phyloP scores from a whole-genome alignment of 2,113 vertebrate species.

The Cricetomys ansorgei region DNA sequence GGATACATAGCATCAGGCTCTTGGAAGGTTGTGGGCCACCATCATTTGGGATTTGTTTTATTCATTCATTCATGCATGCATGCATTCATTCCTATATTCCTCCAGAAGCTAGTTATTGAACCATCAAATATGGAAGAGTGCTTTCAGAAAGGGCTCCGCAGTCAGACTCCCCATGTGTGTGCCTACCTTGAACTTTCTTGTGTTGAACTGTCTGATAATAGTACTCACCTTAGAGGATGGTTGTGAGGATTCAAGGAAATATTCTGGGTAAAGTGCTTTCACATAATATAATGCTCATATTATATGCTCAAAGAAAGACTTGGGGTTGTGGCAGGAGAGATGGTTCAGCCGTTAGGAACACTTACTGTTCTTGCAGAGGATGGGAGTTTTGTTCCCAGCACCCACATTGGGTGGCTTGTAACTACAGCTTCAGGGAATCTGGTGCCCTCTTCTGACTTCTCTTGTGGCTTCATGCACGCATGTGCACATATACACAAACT shows the following conservation, averaged over 20 bases:
- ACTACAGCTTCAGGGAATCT: neutral
- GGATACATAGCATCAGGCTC: neutral
- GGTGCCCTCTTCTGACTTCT: neutral
- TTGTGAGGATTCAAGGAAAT: constrained; percentile 25
- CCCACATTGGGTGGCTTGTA: neutral
- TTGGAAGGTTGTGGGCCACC: neutral
- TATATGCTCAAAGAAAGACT: constrained; percentile 19
- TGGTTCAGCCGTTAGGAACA: neutral
- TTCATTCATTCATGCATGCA: neutral
- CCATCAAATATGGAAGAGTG: constrained; percentile 18
- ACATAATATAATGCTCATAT: neutral
- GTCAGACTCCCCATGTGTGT: neutral
- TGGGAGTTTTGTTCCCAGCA: neutral
- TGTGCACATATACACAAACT: neutral
- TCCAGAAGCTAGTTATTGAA: neutral
- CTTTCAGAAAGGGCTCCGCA: constrained; percentile 15
- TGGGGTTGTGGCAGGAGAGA: neutral
- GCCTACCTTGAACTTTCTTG: neutral
- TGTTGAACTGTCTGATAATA: neutral
- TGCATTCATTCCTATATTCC: neutral
- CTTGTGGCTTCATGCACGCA: neutral
- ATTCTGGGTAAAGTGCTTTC: constrained; percentile 4
- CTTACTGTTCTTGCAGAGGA: neutral
- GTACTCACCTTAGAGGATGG: constrained; percentile 1
- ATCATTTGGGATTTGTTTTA: neutral